A percentile compares a stretch with the other conserved stretches of the same genome.
Conservation (phyloP, 2,888 invertebrate genomes). For the Lordiphosa andalusiaca region DNA sequence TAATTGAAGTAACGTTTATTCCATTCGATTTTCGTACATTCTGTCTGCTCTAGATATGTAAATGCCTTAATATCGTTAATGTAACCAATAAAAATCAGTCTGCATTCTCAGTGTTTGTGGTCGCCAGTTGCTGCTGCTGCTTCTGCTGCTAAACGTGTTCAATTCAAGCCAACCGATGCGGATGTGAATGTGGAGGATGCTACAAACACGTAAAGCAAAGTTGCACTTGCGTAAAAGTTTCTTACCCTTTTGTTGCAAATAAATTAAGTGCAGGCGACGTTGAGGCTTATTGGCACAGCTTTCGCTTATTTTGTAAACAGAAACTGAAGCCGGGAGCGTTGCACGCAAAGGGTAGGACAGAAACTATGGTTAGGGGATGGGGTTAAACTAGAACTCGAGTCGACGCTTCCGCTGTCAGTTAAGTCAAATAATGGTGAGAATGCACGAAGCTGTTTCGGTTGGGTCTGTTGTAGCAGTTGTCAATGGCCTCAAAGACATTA, state of each 20-base stretch:
- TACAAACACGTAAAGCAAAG: conserved; percentile 63
- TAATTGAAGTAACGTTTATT: too few species aligned
- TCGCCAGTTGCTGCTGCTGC: conserved; percentile 45
- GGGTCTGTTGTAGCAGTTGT: conserved; percentile 33
- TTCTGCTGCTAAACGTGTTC: conserved; percentile 30
- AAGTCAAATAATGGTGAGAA: conserved; percentile 48
- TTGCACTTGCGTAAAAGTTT: conserved; percentile 67
- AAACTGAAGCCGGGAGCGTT: conserved; percentile 15
- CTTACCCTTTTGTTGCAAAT: conserved; percentile 61
- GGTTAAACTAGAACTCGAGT: conserved; percentile 9
- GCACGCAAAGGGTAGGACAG: not conserved
- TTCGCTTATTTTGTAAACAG: conserved; percentile 66
- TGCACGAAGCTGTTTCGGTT: conserved; percentile 33
- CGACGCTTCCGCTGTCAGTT: conserved; percentile 51
- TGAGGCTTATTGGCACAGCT: conserved; percentile 65
- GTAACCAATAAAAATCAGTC: conserved; percentile 42
- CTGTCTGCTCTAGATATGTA: conserved; percentile 34
- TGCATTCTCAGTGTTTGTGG: conserved; percentile 56
- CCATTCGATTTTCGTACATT: not conserved
- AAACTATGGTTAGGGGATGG: not conserved
- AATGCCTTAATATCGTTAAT: conserved; percentile 57
- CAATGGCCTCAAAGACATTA: conserved; percentile 46
- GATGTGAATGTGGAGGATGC: conserved; percentile 19
- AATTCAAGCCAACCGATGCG: conserved; percentile 59
- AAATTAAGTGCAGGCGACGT: conserved; percentile 69